Evolutionary conservation across 2,797 vertebrate species (phyloP), one percentile per base, ranked within the genome.

Genomic region (Arrhamphus sclerolepis): DNA sequence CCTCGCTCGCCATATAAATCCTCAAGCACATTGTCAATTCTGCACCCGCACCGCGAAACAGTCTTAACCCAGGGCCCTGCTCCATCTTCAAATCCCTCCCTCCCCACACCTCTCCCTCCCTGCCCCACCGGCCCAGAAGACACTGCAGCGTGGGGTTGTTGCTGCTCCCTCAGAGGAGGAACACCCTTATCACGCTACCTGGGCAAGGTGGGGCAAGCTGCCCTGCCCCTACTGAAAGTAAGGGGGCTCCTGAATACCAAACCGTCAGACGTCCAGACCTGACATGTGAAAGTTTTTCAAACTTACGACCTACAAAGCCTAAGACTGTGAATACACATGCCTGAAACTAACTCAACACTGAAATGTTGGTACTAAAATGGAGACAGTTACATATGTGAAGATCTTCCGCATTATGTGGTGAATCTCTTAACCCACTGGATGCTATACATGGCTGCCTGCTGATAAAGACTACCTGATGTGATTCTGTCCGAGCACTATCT

Each of bases 141-240:
- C 29, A 81, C 87, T 56, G 72, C 82, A 16, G 83, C 84, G 0
- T 91, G 91, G 92, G 86, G 88, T 51, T 92, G 91, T 58, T 94
- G 92, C 39, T 94, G 93, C 91, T 78, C 90, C 61, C 46, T 90
- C 1, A 49, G 69, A 2, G 78, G 74, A 17, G 71, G 80, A 1
- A 81, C 85, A 62, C 66, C 89, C 83, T 84, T 95, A 70, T 92
- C 91, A 70, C 94, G 93, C 52, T 93, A 93, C 88, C 93, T 96
- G 77, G 92, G 91, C 84, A 97, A 94, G 90, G 93, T 96, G 91
- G 91, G 94, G 70, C 92, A 93, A 64, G 90, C 92, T 62, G 89
- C 93, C 79, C 84, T 94, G 83, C 90, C 94, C 83, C 90, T 95
- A 77, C 68, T 93, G 73, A 93, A 92, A 42, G 92, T 85, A 76